Evolutionary conservation across 2,888 invertebrate genomes (phyloP), one percentile per base, ranked within the genome.

Genomic region (Apodemia mormo): DNA sequence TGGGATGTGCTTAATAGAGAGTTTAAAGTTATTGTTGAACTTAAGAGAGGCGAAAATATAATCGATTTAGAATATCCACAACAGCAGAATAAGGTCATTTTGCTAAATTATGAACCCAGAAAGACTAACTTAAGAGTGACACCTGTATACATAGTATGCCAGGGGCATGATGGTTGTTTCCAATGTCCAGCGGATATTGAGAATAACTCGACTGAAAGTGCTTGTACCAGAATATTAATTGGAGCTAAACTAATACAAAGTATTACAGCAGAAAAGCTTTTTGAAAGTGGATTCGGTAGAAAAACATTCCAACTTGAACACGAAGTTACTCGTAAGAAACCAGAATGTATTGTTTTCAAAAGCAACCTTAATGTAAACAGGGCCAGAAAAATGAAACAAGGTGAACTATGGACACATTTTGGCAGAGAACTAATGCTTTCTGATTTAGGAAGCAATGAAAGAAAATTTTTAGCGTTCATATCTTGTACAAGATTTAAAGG

Each of bases 381-480:
- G 80, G 97, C 97, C 0, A 94, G 96, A 75, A 93, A 94, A 76
- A 95, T 97, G 95, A 94, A 94, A 76, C 96, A 97, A 81, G 94
- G 96, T 66, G 96, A 97, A 76, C 87, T 99, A 67, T 99, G 98
- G 98, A 94, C 96, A 77, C 91, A 96, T 82, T 95, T 98, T 84
- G 98, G 97, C 1, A 94, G 96, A 75, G 98, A 98, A 88, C 91
- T 99, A 65, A 96, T 98, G 94, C 94, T 95, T 70, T 96, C 96
- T 0, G 87, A 93, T 58, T 81, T 95, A 68, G 95, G 95, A 67
- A 94, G 93, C 77, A 94, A 95, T 74, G 94, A 96, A 76, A 94
- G 96, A 76, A 99, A 99, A 86, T 98, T 97, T 92, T 94, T 98
- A 71, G 98, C 96, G 0, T 98, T 99, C 82, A 94, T 98, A 76